Evolutionary conservation across 2,888 invertebrate genomes (phyloP).

Genomic region (Clanis bilineata): DNA sequence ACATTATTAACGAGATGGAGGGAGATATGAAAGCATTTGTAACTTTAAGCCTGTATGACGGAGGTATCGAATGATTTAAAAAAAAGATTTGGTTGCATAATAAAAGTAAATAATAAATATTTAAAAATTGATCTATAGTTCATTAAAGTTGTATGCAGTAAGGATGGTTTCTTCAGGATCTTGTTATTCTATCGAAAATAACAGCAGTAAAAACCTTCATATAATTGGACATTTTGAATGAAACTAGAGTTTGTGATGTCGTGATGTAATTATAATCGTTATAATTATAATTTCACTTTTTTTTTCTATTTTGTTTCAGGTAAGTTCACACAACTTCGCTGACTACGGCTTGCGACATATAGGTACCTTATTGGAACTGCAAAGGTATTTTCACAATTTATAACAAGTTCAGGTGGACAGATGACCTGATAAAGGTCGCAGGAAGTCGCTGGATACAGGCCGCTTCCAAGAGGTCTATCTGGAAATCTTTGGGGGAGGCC

Average conservation of each 20-base stretch:
- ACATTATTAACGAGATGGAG: slow-evolving; percentile 8
- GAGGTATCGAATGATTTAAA: background rate
- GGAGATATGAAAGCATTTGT: background rate
- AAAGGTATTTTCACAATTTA: background rate
- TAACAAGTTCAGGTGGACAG: background rate
- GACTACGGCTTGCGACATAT: background rate
- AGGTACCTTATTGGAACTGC: background rate
- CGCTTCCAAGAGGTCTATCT: too few relatives aligned
- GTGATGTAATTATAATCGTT: background rate
- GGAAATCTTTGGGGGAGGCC: too few relatives aligned
- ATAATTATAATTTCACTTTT: background rate
- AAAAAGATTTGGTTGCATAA: too few relatives aligned
- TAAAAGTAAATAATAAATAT: background rate
- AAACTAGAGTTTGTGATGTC: background rate
- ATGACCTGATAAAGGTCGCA: too few relatives aligned
- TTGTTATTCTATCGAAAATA: too few relatives aligned
- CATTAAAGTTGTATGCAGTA: background rate
- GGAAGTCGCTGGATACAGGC: too few relatives aligned
- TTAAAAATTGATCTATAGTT: background rate
- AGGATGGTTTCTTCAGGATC: too few relatives aligned
- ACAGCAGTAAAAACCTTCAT: too few relatives aligned
- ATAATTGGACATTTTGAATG: background rate
- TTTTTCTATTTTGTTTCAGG: slow-evolving; percentile 16
- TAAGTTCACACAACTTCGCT: slow-evolving; percentile 3
- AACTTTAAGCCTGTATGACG: background rate